Evolutionary conservation across 2,113 vertebrate species (phyloP).

Genomic region (Phoxinus phoxinus): DNA sequence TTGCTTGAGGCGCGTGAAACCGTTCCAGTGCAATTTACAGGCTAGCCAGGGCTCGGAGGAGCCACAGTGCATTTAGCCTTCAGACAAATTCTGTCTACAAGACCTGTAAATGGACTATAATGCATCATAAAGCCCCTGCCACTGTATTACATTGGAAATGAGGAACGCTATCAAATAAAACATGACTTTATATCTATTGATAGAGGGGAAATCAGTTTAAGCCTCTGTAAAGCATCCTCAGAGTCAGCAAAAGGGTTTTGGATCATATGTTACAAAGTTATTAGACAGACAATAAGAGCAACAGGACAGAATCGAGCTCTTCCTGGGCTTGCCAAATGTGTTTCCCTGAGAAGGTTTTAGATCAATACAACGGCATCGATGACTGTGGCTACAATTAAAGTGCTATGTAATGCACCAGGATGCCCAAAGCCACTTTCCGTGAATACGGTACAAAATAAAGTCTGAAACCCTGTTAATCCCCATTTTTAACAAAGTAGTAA

Average conservation of each 20-base stretch:
- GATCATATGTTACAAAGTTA: background rate
- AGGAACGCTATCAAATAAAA: background rate
- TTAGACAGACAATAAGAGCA: background rate
- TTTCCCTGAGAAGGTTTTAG: conserved; percentile 10
- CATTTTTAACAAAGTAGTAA: background rate
- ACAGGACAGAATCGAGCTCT: background rate
- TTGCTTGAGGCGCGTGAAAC: conserved; percentile 53
- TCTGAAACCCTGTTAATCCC: background rate
- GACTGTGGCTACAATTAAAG: background rate
- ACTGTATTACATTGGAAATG: background rate
- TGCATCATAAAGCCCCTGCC: conserved; percentile 23
- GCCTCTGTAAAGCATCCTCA: conserved; percentile 4
- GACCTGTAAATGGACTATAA: conserved; percentile 40
- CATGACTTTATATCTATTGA: conserved; percentile 13
- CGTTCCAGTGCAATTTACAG: conserved; percentile 52
- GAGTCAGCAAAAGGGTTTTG: background rate
- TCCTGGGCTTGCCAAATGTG: background rate
- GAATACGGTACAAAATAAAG: background rate
- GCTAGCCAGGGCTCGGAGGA: conserved; percentile 52
- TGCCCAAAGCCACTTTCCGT: conserved; percentile 3
- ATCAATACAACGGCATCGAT: background rate
- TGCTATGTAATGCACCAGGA: background rate
- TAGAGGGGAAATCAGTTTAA: background rate
- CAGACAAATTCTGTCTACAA: conserved; percentile 47
- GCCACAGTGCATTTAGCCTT: conserved; percentile 58